Evolutionary conservation across 2,797 vertebrate species (phyloP).

Genomic region (Cuniculus paca): DNA sequence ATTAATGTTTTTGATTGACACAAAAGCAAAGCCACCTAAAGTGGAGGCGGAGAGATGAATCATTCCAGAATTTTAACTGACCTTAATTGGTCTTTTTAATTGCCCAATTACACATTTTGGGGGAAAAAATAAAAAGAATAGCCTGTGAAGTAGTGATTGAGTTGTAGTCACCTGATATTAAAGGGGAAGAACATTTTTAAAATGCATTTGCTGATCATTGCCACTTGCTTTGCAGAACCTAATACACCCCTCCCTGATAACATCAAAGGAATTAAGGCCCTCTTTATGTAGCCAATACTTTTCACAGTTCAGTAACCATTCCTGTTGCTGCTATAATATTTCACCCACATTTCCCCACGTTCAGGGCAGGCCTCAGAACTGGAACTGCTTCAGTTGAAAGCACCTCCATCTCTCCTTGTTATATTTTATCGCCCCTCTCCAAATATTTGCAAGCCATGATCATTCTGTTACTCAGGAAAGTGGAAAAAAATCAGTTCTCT

Average conservation of each 20-base stretch:
- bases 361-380: conserved; percentile 29
- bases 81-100: conserved; percentile 9
- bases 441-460: conserved; percentile 44
- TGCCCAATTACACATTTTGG: neutral
- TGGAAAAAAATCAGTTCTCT: conserved; percentile 44
- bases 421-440: neutral
- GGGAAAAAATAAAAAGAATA: neutral
- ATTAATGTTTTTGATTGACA: conserved; percentile 40
- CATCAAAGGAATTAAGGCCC: conserved; percentile 82
- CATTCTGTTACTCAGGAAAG: conserved; percentile 34
- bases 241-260: conserved; percentile 75
- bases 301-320: conserved; percentile 84
- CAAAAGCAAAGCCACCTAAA: conserved; percentile 30
- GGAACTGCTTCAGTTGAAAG: conserved; percentile 53
- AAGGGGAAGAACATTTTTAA: conserved; percentile 75
- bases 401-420: conserved; percentile 43
- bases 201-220: conserved; percentile 82
- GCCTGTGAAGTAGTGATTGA: conserved; percentile 50
- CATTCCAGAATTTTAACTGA: conserved; percentile 47
- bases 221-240: conserved; percentile 79
- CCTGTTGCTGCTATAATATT: conserved; percentile 80
- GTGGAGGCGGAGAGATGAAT: neutral
- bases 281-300: conserved; percentile 82
- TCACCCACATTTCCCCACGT: conserved; percentile 70
- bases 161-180: conserved; percentile 76